A percentile compares a stretch with the other conserved stretches of the same genome.
phyloP scores from a whole-genome alignment of 2,113 vertebrate species.

The Apteryx mantelli region DNA sequence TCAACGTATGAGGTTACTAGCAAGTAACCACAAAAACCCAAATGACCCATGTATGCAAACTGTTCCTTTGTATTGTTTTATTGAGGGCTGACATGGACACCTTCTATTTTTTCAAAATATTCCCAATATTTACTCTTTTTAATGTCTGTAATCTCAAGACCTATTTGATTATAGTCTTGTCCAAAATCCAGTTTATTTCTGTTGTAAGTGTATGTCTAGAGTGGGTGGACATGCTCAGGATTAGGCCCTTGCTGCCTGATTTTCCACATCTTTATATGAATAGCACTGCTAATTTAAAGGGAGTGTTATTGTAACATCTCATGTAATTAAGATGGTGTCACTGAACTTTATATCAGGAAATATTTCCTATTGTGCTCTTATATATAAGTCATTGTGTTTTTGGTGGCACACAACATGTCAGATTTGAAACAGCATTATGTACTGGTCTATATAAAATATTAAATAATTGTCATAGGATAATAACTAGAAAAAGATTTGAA shows the following conservation, averaged over 20 bases:
- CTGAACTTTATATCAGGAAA: not conserved
- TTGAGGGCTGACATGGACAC: not conserved
- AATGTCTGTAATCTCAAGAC: not conserved
- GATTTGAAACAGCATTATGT: not conserved
- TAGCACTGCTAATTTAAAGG: not conserved
- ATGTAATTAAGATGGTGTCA: not conserved
- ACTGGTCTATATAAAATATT: not conserved
- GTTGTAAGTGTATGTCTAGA: not conserved
- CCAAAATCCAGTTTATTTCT: not conserved
- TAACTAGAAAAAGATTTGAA: not conserved
- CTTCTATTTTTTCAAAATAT: not conserved
- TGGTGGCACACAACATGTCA: not conserved
- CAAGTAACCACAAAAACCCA: rapidly evolving
- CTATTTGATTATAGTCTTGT: not conserved
- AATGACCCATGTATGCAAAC: rapidly evolving
- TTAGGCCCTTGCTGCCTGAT: not conserved
- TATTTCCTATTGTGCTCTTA: not conserved
- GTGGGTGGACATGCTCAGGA: not conserved
- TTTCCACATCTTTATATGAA: not conserved
- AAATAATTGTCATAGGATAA: not conserved
- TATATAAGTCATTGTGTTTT: not conserved
- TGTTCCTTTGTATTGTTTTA: not conserved
- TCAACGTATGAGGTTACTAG: rapidly evolving
- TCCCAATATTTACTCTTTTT: not conserved
- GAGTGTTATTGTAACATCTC: not conserved